phyloP scores from a whole-genome alignment of 2,113 vertebrate species.

The Labeo catla region DNA sequence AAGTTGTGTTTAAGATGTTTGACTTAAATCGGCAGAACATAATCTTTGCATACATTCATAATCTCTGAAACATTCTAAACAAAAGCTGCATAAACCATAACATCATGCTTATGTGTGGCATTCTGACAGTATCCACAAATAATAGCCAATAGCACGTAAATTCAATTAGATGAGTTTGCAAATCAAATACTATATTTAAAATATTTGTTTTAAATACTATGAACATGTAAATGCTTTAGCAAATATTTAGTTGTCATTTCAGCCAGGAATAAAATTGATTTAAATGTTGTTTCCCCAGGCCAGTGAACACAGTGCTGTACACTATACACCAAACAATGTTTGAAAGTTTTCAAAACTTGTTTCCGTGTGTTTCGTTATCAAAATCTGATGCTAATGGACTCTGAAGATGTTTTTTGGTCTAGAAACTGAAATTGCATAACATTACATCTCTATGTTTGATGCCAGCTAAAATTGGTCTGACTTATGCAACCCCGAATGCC shows the following conservation, averaged over 20 bases:
- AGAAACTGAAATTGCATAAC: background rate
- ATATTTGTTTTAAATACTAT: background rate
- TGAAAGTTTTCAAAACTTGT: background rate
- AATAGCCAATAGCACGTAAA: background rate
- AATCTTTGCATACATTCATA: background rate
- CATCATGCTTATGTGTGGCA: background rate
- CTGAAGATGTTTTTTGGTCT: slow-evolving; percentile 18
- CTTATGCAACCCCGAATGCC: slow-evolving; percentile 4
- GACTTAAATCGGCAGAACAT: background rate
- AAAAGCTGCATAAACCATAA: background rate
- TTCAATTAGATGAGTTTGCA: background rate
- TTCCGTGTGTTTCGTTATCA: background rate
- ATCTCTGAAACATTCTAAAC: background rate
- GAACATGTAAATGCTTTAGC: background rate
- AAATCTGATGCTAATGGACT: background rate
- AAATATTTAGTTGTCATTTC: background rate
- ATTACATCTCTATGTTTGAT: background rate
- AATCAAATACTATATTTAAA: background rate
- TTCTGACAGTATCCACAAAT: background rate
- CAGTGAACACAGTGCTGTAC: background rate
- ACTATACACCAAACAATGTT: background rate
- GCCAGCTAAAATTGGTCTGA: background rate
- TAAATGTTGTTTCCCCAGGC: background rate
- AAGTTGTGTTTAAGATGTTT: background rate
- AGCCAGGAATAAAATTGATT: background rate